Evolutionary conservation across 2,113 vertebrate species (phyloP).

Genomic region (Entelurus aequoreus): DNA sequence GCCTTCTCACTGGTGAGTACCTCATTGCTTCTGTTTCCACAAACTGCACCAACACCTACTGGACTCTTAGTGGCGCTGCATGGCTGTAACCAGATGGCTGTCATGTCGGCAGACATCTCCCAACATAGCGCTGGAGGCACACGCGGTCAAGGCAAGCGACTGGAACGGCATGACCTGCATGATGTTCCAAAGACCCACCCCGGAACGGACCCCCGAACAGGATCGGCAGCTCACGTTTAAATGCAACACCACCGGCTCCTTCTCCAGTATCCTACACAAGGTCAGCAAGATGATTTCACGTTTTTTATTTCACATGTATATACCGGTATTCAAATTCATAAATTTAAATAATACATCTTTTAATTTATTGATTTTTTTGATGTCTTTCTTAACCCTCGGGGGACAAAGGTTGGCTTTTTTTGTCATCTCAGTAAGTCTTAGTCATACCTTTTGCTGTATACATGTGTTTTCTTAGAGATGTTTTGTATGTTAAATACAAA

Average conservation of each 20-base stretch:
- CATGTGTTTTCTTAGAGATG: too few species aligned
- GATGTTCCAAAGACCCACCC: slow-evolving; percentile 83
- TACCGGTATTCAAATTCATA: too few species aligned
- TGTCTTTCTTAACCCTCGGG: too few species aligned
- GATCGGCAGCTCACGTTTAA: slow-evolving; percentile 96
- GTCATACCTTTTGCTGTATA: too few species aligned
- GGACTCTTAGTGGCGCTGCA: too few species aligned
- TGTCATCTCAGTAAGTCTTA: too few species aligned
- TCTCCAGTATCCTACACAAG: slow-evolving; percentile 88
- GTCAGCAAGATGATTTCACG: slow-evolving; percentile 51
- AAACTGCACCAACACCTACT: slow-evolving; percentile 73
- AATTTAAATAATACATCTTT: neutral
- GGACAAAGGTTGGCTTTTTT: too few species aligned
- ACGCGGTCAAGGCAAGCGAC: slow-evolving; percentile 80
- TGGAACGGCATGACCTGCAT: slow-evolving; percentile 97
- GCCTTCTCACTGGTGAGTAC: slow-evolving; percentile 85
- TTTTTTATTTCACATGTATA: too few species aligned
- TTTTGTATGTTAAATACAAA: too few species aligned
- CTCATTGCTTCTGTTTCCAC: too few species aligned
- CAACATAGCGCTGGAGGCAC: slow-evolving; percentile 93
- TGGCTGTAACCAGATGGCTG: too few species aligned
- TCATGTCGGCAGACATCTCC: slow-evolving; percentile 79
- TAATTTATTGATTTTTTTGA: neutral
- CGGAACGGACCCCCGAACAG: slow-evolving; percentile 72
- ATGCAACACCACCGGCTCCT: slow-evolving; percentile 88